phyloP scores from a whole-genome alignment of 2,797 vertebrate species.

The Karalla daura region DNA sequence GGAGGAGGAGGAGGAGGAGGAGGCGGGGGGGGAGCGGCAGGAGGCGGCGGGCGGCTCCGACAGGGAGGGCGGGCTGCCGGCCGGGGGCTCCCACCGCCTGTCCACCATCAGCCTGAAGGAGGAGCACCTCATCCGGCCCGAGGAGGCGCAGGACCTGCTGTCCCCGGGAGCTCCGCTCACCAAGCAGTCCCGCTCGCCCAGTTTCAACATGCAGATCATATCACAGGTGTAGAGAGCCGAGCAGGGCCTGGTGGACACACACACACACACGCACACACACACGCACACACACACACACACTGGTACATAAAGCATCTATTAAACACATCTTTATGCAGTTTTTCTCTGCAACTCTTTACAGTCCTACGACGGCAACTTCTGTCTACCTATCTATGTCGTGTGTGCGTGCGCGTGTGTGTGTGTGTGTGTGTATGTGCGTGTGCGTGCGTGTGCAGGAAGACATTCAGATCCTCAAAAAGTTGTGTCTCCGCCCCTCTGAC shows the following conservation, averaged over 20 bases:
- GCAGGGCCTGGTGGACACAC: constrained; percentile 26
- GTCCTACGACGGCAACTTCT: constrained; percentile 19
- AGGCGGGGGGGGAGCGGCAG: constrained; percentile 45
- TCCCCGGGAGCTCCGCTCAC: constrained; percentile 91
- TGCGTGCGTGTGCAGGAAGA: constrained; percentile 13
- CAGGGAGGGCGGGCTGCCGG: constrained; percentile 67
- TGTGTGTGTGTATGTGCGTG: constrained; percentile 18
- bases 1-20: constrained; percentile 49
- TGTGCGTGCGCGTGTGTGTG: constrained; percentile 16
- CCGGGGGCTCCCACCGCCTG: constrained; percentile 87
- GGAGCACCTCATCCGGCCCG: constrained; percentile 89
- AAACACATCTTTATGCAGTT: constrained; percentile 34
- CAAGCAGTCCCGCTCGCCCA: constrained; percentile 97
- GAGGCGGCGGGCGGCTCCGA: constrained; percentile 47
- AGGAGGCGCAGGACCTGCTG: constrained; percentile 91
- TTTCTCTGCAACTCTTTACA: constrained; percentile 39
- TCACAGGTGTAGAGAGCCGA: constrained; percentile 91
- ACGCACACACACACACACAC: constrained; percentile 42
- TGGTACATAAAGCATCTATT: constrained; percentile 29
- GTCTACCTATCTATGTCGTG: constrained; percentile 38
- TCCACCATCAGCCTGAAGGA: constrained; percentile 97
- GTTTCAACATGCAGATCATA: constrained; percentile 99
- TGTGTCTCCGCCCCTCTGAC: constrained; percentile 35
- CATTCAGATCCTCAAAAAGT: constrained; percentile 30
- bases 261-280: constrained; percentile 36